Base-by-base conservation (phyloP, 2,113 vertebrate genomes). In the Marcusenius ussheri region DNA sequence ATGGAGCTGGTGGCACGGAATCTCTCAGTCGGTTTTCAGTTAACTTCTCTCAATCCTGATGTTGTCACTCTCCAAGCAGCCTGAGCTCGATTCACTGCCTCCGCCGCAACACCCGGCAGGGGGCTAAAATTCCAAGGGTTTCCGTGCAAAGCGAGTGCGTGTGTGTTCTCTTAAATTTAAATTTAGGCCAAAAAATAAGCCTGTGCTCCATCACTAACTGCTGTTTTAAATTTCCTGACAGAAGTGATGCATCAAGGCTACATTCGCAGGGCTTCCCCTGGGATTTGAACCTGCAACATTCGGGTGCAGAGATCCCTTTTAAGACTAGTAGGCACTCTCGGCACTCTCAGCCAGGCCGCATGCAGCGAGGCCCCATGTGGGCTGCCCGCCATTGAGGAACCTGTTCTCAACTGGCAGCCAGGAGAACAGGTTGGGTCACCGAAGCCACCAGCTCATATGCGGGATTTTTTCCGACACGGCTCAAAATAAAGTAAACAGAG, bases 391-490 rank as follows among this genome's bases (percentile, higher is more conserved):
- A 42, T 6, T 27, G 45, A 85, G 21, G 83, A 85, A 85, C 83
- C 83, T 80, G 74, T 80, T 80, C 74, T 80, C 74, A 42, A 17
- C 13, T 42, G 46, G 45, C 24, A 85, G 46, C 83, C 39, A 46
- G 83, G 83, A 85, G 46, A 85, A 85, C 83, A 85, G 83, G 83
- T 85, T 49, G 45, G 83, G 9, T 85, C 83, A 46, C 42, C 21
- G 3, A 21, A 24, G 42, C 83, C 39, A 80, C 35, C 15, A 17
- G 74, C 35, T 42, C 74, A 35, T 39, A 80, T 42, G 74, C 35
- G 3, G 13, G 15, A 80, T 80, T 80, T 80, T 80, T 80, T 80
- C 35, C 35, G 31, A 39, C 15, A 1, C 35, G 13, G 74, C 35
- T 80, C 15, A 1, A 80, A 39, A 80, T 80, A 70, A 70, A 13